Evolutionary conservation across 2,113 vertebrate species (phyloP), one percentile per base, ranked within the genome.

Genomic region (Nanorana parkeri): DNA sequence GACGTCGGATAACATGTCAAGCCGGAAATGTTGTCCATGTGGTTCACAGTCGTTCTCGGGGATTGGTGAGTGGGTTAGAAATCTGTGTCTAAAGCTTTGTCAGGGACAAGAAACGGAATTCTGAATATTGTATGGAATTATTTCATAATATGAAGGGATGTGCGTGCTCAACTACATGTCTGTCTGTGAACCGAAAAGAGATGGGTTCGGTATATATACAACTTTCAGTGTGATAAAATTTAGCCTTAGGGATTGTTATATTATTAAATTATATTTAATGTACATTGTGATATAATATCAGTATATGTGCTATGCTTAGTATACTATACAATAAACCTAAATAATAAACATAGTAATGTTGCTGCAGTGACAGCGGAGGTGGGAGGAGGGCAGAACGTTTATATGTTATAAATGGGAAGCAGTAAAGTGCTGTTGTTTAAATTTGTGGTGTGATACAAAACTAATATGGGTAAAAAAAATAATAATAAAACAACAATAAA

Each of bases 1-100:
- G 51, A 78, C 64, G 77, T 78, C 24, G 28, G 21, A 0, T n/a
- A 1, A 1, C 8, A 4, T 15, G 64, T 29, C 3, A 29, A 26
- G 51, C 23, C 77, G 77, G 77, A 78, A 78, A 64, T 68, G 51
- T 23, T 16, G 15, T 2, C 19, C 77, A 68, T 68, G 77, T 79
- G 77, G 63, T 28, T 17, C 2, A 11, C 2, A 55, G 47, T 67
- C 47, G 52, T n/a, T 19, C 3, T 16, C 15, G 4, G 17, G 23
- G 17, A 13, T 24, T 24, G 47, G 61, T 78, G 76, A 78, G 61
- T 55, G 2, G 63, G 17, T 13, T 29, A 7, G 47, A 1, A 32
- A 24, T 19, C 13, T 76, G 2, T 61, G 24, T 1, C 1, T 36
- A 7, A 36, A 24, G 24, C 10, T 28, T 3, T 16, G 11, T 24